A percentile compares a stretch with the other conserved stretches of the same genome.
Conservation (phyloP, 2,113 vertebrate species). For the Syngnathus scovelli region DNA sequence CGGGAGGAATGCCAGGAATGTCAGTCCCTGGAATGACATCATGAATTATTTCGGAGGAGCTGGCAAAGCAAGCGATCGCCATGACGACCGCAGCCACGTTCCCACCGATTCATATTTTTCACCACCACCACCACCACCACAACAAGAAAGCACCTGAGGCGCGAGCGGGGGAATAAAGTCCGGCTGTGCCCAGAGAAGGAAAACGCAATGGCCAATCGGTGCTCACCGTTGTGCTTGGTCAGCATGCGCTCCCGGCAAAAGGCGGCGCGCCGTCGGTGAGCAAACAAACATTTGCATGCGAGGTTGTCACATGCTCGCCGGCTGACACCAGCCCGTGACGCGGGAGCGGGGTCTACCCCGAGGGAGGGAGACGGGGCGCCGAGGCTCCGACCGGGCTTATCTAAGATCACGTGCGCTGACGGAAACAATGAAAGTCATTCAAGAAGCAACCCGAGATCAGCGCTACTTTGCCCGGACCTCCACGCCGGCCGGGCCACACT, state of each 20-base stretch:
- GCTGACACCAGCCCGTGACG: neutral
- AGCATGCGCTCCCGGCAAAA: too few relatives aligned
- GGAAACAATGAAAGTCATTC: constrained; percentile 52
- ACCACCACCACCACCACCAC: too few relatives aligned
- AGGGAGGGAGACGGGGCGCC: neutral
- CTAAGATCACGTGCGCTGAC: constrained; percentile 50
- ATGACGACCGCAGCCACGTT: constrained; percentile 18
- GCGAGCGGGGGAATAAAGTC: too few relatives aligned
- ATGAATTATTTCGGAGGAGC: constrained; percentile 35
- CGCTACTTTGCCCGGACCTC: neutral
- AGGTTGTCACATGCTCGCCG: neutral
- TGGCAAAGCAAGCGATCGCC: neutral
- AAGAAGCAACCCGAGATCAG: constrained; percentile 25
- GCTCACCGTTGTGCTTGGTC: too few relatives aligned
- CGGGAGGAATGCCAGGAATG: constrained; percentile 54
- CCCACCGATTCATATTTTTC: too few relatives aligned
- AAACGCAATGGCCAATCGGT: too few relatives aligned
- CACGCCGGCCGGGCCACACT: neutral
- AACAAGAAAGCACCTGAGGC: too few relatives aligned
- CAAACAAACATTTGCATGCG: neutral
- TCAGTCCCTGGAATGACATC: constrained; percentile 25
- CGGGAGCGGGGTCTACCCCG: neutral
- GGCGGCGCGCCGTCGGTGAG: too few relatives aligned
- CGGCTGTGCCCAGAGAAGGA: too few relatives aligned
- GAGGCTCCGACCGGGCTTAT: constrained; percentile 20